A percentile compares a stretch with the other conserved stretches of the same genome.
Evolutionary conservation across 2,888 invertebrate genomes (phyloP).

Genomic region (Cyclophora punctaria): DNA sequence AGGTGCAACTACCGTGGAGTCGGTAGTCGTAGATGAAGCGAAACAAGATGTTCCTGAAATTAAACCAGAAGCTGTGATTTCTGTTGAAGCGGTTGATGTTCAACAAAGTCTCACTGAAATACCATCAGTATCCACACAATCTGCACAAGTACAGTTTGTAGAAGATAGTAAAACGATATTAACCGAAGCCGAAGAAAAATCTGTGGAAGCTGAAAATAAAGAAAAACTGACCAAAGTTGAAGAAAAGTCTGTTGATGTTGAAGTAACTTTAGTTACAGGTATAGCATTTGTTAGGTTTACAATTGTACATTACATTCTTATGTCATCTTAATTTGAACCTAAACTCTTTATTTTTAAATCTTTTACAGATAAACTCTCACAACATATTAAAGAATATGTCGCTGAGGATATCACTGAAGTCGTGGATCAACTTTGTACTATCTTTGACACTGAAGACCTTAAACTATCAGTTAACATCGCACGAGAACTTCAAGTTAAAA

Average conservation of each 20-base stretch:
- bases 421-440: slow-evolving; percentile 24
- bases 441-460: slow-evolving; percentile 23
- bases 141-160: no score
- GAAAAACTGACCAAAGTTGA: slow-evolving; percentile 4
- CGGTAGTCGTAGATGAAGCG: no score
- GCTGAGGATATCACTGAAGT: slow-evolving; percentile 27
- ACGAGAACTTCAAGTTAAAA: slow-evolving; percentile 29
- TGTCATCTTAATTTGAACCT: background rate
- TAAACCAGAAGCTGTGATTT: slow-evolving; percentile 1
- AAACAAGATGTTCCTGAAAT: background rate
- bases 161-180: background rate
- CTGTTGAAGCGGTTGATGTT: no score
- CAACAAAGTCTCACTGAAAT: no score
- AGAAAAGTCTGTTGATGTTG: background rate
- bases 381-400: slow-evolving; percentile 36
- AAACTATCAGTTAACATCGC: slow-evolving; percentile 30
- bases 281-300: no score
- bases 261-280: background rate
- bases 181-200: slow-evolving; percentile 3
- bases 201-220: slow-evolving; percentile 3
- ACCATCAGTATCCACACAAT: no score
- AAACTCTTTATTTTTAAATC: background rate
- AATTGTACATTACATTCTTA: background rate
- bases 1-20: no score
- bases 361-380: slow-evolving; percentile 31